Evolutionary conservation across 2,797 vertebrate species (phyloP), one percentile per base, ranked within the genome.

Genomic region (Brachyalestes nurse): DNA sequence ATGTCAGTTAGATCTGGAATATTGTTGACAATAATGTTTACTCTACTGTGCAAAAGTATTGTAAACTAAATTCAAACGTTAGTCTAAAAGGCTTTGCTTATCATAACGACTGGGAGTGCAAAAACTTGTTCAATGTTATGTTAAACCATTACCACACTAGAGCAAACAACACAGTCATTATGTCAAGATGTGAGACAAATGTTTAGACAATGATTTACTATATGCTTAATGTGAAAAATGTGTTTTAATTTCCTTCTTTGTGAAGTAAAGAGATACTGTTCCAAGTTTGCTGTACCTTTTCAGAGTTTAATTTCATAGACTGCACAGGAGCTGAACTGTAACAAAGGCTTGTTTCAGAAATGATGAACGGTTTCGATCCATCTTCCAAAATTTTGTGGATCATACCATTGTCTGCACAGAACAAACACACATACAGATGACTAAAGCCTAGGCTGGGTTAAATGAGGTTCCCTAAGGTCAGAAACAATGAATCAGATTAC

Each of bases 381-480:
- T 88, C 81, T 71, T 94, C 93, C n/a, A 95, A 85, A 47, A 95
- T 84, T 84, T 95, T 95, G 76, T 94, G 90, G 80, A 96, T 93
- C 77, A 77, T 91, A 1, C 94, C 93, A 12, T 84, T 83, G 61
- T 93, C 95, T 95, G 88, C 58, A 57, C 3, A 5, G 19, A 66
- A 40, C 12, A 45, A 45, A 21, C 6, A 69, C 10, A 47, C 4
- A 28, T 53, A 13, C 40, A 28, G 23, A 25, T 23, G 16, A 14
- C n/a, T 72, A 53, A 62, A 72, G 3, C 10, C 28, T 9, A 57
- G 55, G 10, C 47, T 13, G 49, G 38, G 10, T 66, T 38, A 66
- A 66, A 8, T 42, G 34, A 66, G 47, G 13, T 9, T 38, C 34
- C 34, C 25, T 62, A 10, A 42, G 14, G 17, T 66, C 45, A 34